Percentiles rank a stretch among this genome's conserved stretches.
These are phyloP conservation scores for Perizoma flavofasciatum DNA, from an alignment of 2,888 invertebrate genomes.

Conservation along the genomic window DNA sequence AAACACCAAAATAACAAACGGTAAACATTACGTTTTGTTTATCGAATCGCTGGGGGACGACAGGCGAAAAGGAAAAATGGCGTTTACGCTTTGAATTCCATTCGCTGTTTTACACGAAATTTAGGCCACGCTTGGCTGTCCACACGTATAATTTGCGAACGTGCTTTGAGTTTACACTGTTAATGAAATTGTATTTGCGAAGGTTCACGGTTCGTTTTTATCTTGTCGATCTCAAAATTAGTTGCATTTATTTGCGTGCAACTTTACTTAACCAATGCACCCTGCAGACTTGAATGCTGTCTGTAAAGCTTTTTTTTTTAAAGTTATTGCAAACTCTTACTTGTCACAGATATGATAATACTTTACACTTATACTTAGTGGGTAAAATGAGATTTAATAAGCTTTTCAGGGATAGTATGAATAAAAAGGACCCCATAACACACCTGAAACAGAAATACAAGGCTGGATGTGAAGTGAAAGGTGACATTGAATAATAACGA, in stretches of 20 bases:
- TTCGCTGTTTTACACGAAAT: constrained; percentile 37
- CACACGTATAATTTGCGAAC: constrained; percentile 44
- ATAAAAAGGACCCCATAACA: too few relatives aligned
- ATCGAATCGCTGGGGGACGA: constrained; percentile 48
- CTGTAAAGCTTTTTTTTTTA: too few relatives aligned
- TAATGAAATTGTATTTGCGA: constrained; percentile 41
- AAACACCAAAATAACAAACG: constrained; percentile 37
- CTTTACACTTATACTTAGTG: too few relatives aligned
- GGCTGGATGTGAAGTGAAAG: neutral
- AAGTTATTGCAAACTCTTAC: too few relatives aligned
- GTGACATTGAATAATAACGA: neutral
- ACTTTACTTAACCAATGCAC: neutral
- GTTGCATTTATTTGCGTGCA: constrained; percentile 10
- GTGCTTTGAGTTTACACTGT: constrained; percentile 35
- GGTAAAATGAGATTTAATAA: too few relatives aligned
- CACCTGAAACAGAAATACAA: too few relatives aligned
- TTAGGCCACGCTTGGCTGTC: constrained; percentile 39
- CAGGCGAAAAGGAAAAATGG: constrained; percentile 43
- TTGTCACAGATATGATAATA: too few relatives aligned
- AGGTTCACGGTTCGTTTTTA: constrained; percentile 16
- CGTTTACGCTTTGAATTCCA: constrained; percentile 41
- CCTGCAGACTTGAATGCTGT: too few relatives aligned
- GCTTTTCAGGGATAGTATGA: too few relatives aligned
- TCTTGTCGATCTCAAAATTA: constrained; percentile 14
- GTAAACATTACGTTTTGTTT: constrained; percentile 66